phyloP scores from a whole-genome alignment of 2,797 vertebrate species.

The Coregonus sp. region DNA sequence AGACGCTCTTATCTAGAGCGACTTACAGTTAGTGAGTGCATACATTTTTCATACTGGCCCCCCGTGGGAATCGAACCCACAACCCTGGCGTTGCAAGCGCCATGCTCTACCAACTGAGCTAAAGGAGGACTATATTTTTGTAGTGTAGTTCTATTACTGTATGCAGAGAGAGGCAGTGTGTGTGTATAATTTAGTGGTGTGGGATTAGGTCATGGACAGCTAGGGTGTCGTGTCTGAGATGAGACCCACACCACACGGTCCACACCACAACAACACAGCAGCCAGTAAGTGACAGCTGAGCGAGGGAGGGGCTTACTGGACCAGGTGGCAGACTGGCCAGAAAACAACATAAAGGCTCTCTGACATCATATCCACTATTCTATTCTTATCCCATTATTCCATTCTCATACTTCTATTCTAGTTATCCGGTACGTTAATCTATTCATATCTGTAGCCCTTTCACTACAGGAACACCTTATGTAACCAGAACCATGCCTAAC shows the following conservation, averaged over 20 bases:
- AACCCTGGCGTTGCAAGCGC: too few relatives aligned
- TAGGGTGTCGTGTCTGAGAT: slow-evolving; percentile 17
- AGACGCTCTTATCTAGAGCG: too few relatives aligned
- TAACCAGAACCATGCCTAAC: too few relatives aligned
- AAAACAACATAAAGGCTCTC: not conserved
- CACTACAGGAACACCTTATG: not conserved
- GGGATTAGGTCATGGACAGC: slow-evolving; percentile 2
- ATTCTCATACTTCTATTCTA: not conserved
- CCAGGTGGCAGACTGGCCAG: not conserved
- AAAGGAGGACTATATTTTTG: too few relatives aligned
- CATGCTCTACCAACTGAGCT: too few relatives aligned
- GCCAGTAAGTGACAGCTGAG: slow-evolving; percentile 2
- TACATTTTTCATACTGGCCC: too few relatives aligned
- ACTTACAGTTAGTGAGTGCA: too few relatives aligned
- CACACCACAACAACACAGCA: not conserved
- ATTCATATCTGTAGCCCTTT: not conserved
- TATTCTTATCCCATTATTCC: not conserved
- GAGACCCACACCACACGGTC: not conserved
- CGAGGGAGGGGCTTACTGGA: not conserved
- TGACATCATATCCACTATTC: not conserved
- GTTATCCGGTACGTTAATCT: not conserved
- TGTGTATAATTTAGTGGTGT: slow-evolving; percentile 13
- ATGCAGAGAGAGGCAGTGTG: not conserved
- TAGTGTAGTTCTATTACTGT: not conserved
- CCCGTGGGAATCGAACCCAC: too few relatives aligned